Percentiles rank a stretch among this genome's conserved stretches.
Evolutionary conservation across 1,140 invertebrate genomes (phyloP).

Genomic region (Orchestia grillus): DNA sequence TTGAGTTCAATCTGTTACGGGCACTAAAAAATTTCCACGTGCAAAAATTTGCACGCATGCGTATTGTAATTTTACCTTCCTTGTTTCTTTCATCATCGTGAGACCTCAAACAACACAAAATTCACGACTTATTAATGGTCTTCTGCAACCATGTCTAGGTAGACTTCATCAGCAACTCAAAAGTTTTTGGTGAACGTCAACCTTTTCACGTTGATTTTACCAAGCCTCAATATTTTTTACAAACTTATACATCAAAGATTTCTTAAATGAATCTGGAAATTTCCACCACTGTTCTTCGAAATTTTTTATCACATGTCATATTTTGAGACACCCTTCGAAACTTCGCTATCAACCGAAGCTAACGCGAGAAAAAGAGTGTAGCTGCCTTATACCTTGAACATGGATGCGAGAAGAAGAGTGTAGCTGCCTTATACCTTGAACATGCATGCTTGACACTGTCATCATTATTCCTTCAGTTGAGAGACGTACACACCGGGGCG

Average conservation of each 20-base stretch:
- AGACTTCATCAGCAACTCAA: too few species aligned
- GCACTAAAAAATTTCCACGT: too few species aligned
- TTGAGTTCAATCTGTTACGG: too few species aligned
- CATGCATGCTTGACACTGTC: neutral
- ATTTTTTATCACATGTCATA: neutral
- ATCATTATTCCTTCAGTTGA: neutral
- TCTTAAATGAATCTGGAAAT: neutral
- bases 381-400: too few species aligned
- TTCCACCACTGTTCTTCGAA: too few species aligned
- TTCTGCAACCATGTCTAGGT: too few species aligned
- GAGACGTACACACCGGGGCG: neutral
- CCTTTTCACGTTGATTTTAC: too few species aligned
- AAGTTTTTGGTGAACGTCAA: too few species aligned
- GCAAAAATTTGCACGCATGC: neutral
- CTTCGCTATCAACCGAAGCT: neutral
- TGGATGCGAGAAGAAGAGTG: neutral
- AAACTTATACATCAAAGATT: neutral
- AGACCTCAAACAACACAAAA: too few species aligned
- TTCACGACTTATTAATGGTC: neutral
- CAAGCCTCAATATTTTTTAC: too few species aligned
- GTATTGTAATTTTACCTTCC: too few species aligned
- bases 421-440: neutral
- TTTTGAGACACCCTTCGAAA: neutral
- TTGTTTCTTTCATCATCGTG: too few species aligned
- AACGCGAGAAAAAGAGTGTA: neutral